Conservation (phyloP, 2,113 vertebrate genomes). For the Entosphenus tridentatus region DNA sequence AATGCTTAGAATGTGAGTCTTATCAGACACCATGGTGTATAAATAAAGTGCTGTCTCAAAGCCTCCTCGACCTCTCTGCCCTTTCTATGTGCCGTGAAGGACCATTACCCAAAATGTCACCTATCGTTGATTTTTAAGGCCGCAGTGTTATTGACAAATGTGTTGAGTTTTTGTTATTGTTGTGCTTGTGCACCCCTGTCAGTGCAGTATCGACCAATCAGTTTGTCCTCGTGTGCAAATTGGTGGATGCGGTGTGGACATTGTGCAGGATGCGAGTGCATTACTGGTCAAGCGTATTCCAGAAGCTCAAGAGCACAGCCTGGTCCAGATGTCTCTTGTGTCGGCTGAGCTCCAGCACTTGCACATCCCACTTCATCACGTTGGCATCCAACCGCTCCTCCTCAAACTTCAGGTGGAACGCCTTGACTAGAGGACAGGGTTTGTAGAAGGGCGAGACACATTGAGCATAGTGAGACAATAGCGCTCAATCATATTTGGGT, state of each 20-base stretch:
- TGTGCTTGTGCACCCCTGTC: neutral
- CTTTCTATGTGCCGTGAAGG: no score
- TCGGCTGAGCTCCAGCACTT: conserved; percentile 81
- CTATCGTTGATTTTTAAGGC: no score
- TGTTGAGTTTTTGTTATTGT: neutral
- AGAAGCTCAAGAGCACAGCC: conserved; percentile 77
- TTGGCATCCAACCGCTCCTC: conserved; percentile 82
- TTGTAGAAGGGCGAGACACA: no score
- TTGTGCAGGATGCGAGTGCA: neutral
- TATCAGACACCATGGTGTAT: no score
- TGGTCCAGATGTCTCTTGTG: conserved; percentile 86
- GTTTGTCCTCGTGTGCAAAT: neutral
- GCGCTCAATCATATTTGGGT: no score
- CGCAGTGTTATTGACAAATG: neutral
- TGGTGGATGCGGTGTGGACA: no score
- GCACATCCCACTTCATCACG: conserved; percentile 94
- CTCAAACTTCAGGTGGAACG: conserved; percentile 91
- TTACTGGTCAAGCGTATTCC: conserved; percentile 93
- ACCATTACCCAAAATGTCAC: neutral
- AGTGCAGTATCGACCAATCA: conserved; percentile 2
- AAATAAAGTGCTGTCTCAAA: no score
- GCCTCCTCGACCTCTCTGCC: no score
- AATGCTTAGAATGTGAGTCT: no score
- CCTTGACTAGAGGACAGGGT: conserved; percentile 43
- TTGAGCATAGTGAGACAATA: no score